Base-by-base conservation (phyloP, 2,888 invertebrate genomes). In the Netelia fuscicornis region DNA sequence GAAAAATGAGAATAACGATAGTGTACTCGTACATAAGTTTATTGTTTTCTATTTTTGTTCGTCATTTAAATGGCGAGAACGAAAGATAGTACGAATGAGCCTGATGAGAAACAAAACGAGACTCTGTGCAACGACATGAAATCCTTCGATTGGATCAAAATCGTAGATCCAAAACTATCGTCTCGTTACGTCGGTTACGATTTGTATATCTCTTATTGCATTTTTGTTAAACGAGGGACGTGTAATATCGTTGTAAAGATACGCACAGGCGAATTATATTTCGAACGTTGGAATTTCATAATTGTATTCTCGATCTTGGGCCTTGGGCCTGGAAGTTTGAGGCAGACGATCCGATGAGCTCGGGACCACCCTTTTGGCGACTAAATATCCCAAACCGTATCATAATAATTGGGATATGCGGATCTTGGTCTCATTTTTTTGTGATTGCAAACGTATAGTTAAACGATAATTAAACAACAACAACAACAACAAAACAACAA, bases 401-500 rank as follows among this genome's bases (percentile, higher is more conserved):
- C 3, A 74, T 81, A 71, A 84, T 75, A 58, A 74, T 83, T 74
- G 83, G 68, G 86, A 88, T 88, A 87, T 88, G 89, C 88, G 91
- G 92, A 92, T 91, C 90, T 91, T 91, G 91, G 93, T 93, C 93
- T 93, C 92, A 91, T 89, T 91, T 92, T 92, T 77, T 71, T 93
- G 93, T 93, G 93, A 93, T 93, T 93, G 93, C 90, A 92, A 54
- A 91, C 89, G 89, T 92, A 72, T 82, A 91, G 90, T 91, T 91
- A 90, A 87, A 90, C 86, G 75, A 84, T 86, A 91, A 72, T 20
- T 42, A 8, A 58, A 37, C 37, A 37, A 37, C 44, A 42, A 20
- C 42, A 11, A 20, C 30, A n/a, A 78, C 20, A 78, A 44, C 62
- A 3, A 42, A 9, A 71, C 20, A 71, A 17, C 8, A 2, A 58